These are phyloP conservation scores for Trachelipus rathkii DNA, from an alignment of 1,140 invertebrate genomes.

Conservation along the genomic window DNA sequence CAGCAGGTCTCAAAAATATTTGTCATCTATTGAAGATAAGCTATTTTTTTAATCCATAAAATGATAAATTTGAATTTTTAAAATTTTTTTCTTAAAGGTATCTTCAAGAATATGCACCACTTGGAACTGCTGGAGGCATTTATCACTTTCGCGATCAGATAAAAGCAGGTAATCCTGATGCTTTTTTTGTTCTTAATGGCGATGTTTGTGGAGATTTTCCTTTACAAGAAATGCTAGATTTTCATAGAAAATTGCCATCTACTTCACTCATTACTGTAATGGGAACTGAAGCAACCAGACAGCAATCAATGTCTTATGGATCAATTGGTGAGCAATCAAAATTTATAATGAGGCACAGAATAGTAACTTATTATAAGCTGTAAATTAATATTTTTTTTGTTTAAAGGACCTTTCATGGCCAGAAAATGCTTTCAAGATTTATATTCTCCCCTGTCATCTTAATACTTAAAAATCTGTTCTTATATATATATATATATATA, in stretches of 20 bases:
- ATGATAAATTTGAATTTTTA: too few species aligned
- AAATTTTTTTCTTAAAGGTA: conserved; percentile 43
- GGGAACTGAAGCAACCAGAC: conserved; percentile 82
- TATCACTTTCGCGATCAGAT: conserved; percentile 98
- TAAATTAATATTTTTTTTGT: too few species aligned
- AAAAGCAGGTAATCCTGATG: conserved; percentile 76
- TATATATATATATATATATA: too few species aligned
- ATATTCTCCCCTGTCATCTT: too few species aligned
- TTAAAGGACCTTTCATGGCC: too few species aligned
- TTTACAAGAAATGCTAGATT: conserved; percentile 75
- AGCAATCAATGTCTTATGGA: conserved; percentile 90
- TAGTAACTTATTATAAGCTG: too few species aligned
- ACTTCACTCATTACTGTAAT: conserved; percentile 62
- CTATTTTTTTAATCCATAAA: too few species aligned
- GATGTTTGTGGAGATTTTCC: conserved; percentile 94
- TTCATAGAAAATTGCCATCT: conserved; percentile 59
- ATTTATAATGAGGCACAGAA: too few species aligned
- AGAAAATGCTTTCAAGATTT: too few species aligned
- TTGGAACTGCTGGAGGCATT: conserved; percentile 94
- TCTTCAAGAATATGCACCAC: conserved; percentile 73
- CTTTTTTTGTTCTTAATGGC: conserved; percentile 94
- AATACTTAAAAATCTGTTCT: too few species aligned
- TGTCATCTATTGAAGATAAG: too few species aligned
- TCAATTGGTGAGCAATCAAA: conserved; percentile 64
- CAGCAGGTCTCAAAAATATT: too few species aligned